Evolutionary conservation across 2,797 vertebrate genomes (phyloP).

Genomic region (Neopelma chrysocephalum): DNA sequence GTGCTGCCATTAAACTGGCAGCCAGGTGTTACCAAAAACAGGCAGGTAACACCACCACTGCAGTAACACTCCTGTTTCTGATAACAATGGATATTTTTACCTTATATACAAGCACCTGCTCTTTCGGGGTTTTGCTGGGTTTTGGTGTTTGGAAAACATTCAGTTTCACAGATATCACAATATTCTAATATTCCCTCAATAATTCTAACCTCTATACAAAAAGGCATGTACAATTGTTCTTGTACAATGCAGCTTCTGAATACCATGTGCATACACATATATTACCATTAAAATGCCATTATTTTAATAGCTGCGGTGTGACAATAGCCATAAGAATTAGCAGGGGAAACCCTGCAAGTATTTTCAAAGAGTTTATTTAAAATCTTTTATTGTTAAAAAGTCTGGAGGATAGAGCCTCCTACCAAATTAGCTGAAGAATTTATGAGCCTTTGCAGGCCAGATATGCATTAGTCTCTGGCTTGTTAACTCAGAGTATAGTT

Average conservation of each 20-base stretch:
- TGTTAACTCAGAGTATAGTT: conserved; percentile 15
- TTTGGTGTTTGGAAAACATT: too few relatives aligned
- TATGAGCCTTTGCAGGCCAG: conserved; percentile 23
- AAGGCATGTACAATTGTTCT: too few relatives aligned
- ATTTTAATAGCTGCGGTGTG: neutral
- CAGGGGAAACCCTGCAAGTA: neutral
- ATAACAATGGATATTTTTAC: too few relatives aligned
- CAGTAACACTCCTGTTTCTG: too few relatives aligned
- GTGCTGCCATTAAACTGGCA: too few relatives aligned
- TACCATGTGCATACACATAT: neutral
- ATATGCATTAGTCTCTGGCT: neutral
- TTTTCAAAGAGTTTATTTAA: conserved; percentile 25
- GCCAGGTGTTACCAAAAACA: too few relatives aligned
- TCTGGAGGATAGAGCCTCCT: neutral
- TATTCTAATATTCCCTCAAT: too few relatives aligned
- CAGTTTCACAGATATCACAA: too few relatives aligned
- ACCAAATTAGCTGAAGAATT: conserved; percentile 14
- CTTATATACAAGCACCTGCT: too few relatives aligned
- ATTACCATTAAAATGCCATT: neutral
- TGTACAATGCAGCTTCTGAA: neutral
- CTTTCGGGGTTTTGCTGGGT: too few relatives aligned
- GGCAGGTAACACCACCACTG: too few relatives aligned
- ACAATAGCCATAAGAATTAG: neutral
- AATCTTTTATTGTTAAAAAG: conserved; percentile 30
- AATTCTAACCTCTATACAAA: too few relatives aligned